Percentiles rank a stretch among this genome's conserved stretches.
Conservation (phyloP, 53 echinoderm and acorn worm genomes). For the Crossaster papposus region DNA sequence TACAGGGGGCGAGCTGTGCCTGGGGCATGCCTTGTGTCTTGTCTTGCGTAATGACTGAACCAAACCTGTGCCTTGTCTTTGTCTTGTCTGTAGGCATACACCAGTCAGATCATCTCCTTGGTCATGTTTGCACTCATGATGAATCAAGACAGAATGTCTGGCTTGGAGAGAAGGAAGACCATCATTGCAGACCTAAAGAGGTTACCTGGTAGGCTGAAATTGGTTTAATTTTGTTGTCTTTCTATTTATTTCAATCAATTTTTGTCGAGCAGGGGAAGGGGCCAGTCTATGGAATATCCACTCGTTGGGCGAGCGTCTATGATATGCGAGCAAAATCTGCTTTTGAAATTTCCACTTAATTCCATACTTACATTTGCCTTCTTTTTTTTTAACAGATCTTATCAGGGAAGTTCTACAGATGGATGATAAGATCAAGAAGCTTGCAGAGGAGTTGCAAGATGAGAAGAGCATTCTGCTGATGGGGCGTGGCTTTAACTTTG, state of each 20-base stretch:
- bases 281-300: too few relatives aligned
- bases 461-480: slow-evolving; percentile 94
- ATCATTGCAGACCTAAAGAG: slow-evolving; percentile 77
- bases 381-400: slow-evolving; percentile 66
- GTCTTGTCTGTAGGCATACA: slow-evolving; percentile 78
- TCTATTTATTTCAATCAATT: too few relatives aligned
- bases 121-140: slow-evolving; percentile 99
- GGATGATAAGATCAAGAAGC: slow-evolving; percentile 83
- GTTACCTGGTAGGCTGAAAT: slow-evolving; percentile 73
- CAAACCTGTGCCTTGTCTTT: neutral
- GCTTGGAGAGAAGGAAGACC: slow-evolving; percentile 67
- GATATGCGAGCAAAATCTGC: too few relatives aligned
- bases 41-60: neutral
- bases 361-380: neutral
- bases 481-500: slow-evolving; percentile 98
- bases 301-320: too few relatives aligned
- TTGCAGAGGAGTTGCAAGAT: slow-evolving; percentile 84
- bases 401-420: slow-evolving; percentile 83
- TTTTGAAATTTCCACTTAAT: neutral
- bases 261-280: too few relatives aligned
- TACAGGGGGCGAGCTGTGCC: too few relatives aligned
- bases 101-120: slow-evolving; percentile 97
- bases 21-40: too few relatives aligned
- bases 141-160: slow-evolving; percentile 89
- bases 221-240: neutral